Conservation (phyloP, 2,888 invertebrate genomes). For the Tridacna crocea region DNA sequence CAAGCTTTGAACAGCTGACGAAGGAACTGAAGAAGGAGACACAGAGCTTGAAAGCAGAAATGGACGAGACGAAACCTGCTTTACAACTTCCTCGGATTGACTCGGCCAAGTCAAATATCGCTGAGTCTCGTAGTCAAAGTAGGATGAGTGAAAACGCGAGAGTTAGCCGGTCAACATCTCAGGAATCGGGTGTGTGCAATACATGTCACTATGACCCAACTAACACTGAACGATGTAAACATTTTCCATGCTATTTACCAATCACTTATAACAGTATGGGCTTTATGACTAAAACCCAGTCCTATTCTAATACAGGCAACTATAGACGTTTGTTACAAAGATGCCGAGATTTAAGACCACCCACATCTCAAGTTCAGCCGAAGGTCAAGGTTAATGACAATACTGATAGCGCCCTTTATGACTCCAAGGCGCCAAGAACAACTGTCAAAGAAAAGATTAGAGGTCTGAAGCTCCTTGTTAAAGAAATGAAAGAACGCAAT, state of each 20-base stretch:
- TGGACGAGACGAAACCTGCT: conserved; percentile 34
- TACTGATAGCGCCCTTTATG: conserved; percentile 10
- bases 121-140: conserved; percentile 52
- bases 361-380: conserved; percentile 38
- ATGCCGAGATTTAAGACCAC: conserved; percentile 56
- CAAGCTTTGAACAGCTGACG: conserved; percentile 48
- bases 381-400: conserved; percentile 11
- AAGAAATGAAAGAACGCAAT: conserved; percentile 71
- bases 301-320: conserved; percentile 66
- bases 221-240: conserved; percentile 61
- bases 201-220: conserved; percentile 59
- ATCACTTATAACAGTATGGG: conserved; percentile 71
- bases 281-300: conserved; percentile 44
- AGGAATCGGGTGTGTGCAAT: conserved; percentile 32
- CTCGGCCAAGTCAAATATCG: conserved; percentile 41
- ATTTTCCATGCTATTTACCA: conserved; percentile 74
- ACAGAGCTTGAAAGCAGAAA: conserved; percentile 58
- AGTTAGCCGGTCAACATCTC: conserved; percentile 15
- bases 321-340: conserved; percentile 59
- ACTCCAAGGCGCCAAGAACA: conserved; percentile 56
- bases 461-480: conserved; percentile 69
- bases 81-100: conserved; percentile 36
- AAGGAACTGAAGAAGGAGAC: conserved; percentile 62
- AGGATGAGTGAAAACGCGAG: conserved; percentile 36
- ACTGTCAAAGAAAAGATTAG: conserved; percentile 68